A percentile compares a stretch with the other conserved stretches of the same genome.
Evolutionary conservation across 1,140 invertebrate genomes (phyloP).

Genomic region (Platyura marginata): DNA sequence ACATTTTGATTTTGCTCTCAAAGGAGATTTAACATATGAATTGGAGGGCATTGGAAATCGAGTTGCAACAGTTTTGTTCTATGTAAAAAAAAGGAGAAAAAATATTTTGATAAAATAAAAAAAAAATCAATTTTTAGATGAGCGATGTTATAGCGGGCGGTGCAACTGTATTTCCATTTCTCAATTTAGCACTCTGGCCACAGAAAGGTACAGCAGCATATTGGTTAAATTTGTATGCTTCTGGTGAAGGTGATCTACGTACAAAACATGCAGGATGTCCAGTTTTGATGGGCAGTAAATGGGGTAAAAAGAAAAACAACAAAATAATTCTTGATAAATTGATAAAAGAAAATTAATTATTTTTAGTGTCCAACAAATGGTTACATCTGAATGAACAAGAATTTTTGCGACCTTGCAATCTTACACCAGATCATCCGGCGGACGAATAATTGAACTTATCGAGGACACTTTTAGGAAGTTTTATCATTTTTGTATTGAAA

Average conservation of each 20-base stretch:
- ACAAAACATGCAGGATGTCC: slow-evolving; percentile 96
- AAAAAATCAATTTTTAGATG: slow-evolving; percentile 63
- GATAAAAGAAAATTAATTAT: no score
- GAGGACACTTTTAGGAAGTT: no score
- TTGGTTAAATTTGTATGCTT: slow-evolving; percentile 87
- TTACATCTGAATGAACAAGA: no score
- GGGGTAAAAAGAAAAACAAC: slow-evolving; percentile 44
- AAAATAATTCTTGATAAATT: background rate
- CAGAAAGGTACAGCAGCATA: slow-evolving; percentile 81
- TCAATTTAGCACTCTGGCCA: slow-evolving; percentile 70
- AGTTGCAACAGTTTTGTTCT: slow-evolving; percentile 86
- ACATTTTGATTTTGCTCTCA: slow-evolving; percentile 89
- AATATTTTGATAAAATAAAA: no score
- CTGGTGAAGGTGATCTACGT: slow-evolving; percentile 77
- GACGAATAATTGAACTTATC: no score
- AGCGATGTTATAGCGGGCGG: slow-evolving; percentile 89
- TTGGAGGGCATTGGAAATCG: slow-evolving; percentile 45
- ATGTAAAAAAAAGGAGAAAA: slow-evolving; percentile 53
- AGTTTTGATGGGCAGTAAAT: slow-evolving; percentile 88
- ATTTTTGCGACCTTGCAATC: no score
- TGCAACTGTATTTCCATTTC: slow-evolving; percentile 81
- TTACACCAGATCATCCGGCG: no score
- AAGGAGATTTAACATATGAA: slow-evolving; percentile 73
- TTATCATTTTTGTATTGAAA: no score
- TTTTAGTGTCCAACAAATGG: no score